phyloP scores from a whole-genome alignment of 35 echinoderm and acorn worm species.

The Amphiura filiformis region DNA sequence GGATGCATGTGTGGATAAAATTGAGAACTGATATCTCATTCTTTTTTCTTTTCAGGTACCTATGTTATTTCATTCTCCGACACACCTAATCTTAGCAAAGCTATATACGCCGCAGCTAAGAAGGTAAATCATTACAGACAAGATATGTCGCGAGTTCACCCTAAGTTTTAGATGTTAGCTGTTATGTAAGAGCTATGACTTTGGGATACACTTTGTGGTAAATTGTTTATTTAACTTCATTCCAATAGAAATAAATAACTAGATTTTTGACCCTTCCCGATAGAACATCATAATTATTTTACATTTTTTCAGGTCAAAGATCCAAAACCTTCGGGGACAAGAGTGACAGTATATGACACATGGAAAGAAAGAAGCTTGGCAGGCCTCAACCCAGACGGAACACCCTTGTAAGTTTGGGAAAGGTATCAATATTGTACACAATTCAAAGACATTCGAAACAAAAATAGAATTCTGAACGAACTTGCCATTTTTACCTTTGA shows the following conservation, averaged over 20 bases:
- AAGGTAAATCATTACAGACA: slow-evolving; percentile 24
- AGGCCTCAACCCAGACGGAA: slow-evolving; percentile 3
- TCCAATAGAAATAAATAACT: no score
- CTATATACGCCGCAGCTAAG: slow-evolving; percentile 53
- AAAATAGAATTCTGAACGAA: no score
- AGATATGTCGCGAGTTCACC: no score
- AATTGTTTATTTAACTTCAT: no score
- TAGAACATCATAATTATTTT: not conserved
- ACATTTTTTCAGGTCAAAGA: slow-evolving; percentile 29
- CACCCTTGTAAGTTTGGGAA: slow-evolving; percentile 59
- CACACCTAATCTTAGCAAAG: slow-evolving; percentile 63
- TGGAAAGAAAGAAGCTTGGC: not conserved
- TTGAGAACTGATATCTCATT: slow-evolving; percentile 6
- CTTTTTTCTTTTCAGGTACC: slow-evolving; percentile 31
- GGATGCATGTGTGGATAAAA: no score
- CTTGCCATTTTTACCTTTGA: no score
- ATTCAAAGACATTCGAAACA: no score
- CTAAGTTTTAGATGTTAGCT: no score
- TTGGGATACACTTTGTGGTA: no score
- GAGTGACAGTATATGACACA: slow-evolving; percentile 44
- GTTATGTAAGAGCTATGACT: no score
- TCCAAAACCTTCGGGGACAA: slow-evolving; percentile 3
- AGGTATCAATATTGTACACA: no score
- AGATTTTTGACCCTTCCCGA: no score
- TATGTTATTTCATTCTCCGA: slow-evolving; percentile 32